Evolutionary conservation across 2,888 invertebrate genomes (phyloP), one percentile per base, ranked within the genome.

Genomic region (Xylota sylvarum): DNA sequence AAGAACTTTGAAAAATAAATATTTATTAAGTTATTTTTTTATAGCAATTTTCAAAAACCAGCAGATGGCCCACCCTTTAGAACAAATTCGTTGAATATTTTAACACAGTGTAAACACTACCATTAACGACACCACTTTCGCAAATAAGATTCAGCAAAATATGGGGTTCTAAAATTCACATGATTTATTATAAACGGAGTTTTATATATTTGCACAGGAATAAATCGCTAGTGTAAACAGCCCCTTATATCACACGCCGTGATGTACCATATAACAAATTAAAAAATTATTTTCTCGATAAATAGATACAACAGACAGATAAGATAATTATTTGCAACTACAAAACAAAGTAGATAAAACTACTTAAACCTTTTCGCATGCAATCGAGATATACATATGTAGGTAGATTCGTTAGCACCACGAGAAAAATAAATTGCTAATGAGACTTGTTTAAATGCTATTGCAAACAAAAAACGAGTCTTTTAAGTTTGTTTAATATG

Each of bases 301-400:
- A 46, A 27, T 14, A 64, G 64, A 64, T 35, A 46, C 23, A 64
- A 27, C 40, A 27, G 43, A 27, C 40, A 27, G 43, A 43, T 43
- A 62, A 43, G 62, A 48, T 64, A 64, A 17, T 64, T 17, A 48
- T 5, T 5, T 17, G 23, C 48, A 32, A 14, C 43, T 30, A 23
- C 19, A 50, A 50, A 12, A 5, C 23, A 55, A 55, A 5, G 30
- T 4, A 55, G 23, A 55, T 30, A 55, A 50, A 50, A 19, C 2
- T 12, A 50, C 10, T n/a, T 12, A 43, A n/a, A n/a, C n/a, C n/a
- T 40, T 19, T 48, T 19, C 19, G 19, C 17, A 10, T 19, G 17
- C 48, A 46, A 10, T 19, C 4, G 7, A 14, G 9, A 40, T 4
- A n/a, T 23, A 23, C 23, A 23, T 3, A 23, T 1, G 3, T 23